Evolutionary conservation across 92 coral and sea anemone species (phyloP), one percentile per base, ranked within the genome.

Genomic region (Epizoanthus scotinus): DNA sequence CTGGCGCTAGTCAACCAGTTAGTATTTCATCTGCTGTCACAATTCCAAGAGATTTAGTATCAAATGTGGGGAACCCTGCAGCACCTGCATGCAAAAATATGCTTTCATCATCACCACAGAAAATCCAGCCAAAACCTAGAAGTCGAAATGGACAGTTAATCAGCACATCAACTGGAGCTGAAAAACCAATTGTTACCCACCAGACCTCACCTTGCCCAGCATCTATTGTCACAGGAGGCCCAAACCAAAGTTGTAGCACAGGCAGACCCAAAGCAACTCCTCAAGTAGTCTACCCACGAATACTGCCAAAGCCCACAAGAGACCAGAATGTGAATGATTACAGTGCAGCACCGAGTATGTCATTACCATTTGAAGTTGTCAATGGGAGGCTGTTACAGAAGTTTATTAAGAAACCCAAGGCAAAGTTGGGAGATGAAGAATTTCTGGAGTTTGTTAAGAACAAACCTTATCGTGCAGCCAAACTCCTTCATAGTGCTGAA

Each of bases 311-410:
- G 34, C 79, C 79, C 7, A n/a, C 22, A 5, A 21, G 28, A 20
- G 65, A 74, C 21, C 67, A 12, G 8, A 54, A 74, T 40, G 18
- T 21, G 40, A 58, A 8, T 9, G 53, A 15, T 3, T 55, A 56
- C 40, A 55, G 18, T 12, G 61, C 57, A 20, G 79, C 66, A 58
- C 79, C 79, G 14, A 74, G 79, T 20, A 28, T 58, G 61, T 52
- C 79, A 8, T 29, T 74, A 67, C 79, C 79, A 29, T 74, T 74
- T 57, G 66, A 74, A 56, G 44, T 74, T n/a, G 66, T 74, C 31
- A 74, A 20, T 58, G 79, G 79, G 57, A 74, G n/a, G 54, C 67
- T 74, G 14, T 19, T 58, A 25, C 29, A 10, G 34, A 74, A 57
- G 52, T 55, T 52, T 55, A 58, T 57, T 44, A 74, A 56, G 25